Evolutionary conservation across 2,888 invertebrate species (phyloP), one percentile per base, ranked within the genome.

Genomic region (Brenthis hecate): DNA sequence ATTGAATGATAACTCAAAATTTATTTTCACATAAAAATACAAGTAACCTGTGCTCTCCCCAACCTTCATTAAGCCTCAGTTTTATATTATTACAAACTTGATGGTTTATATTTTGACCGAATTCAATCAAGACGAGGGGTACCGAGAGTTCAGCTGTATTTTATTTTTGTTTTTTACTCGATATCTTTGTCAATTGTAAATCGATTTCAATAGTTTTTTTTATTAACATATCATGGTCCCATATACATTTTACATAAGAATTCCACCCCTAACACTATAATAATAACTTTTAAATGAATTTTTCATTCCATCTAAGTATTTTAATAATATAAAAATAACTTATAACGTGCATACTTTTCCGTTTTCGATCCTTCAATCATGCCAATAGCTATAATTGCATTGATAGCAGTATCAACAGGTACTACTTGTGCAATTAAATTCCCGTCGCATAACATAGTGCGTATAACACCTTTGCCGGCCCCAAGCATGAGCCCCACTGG

Each of bases 381-480:
- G 0, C 95, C 95, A 58, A 96, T 94, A 0, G 95, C 92, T 66
- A 98, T 95, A 72, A 97, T 87, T 50, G 95, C 95, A 81, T 96
- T 97, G 76, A 97, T 97, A 11, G 97, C 96, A 56, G 94, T 88
- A 82, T 97, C 97, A 3, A 96, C 97, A 0, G 97, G 97, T 57
- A 96, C 94, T 1, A 96, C 94, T 84, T 97, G 96, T 0, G 96
- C 96, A 32, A 92, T 90, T 73, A 94, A 93, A 57, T 94, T 90
- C 8, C 93, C 94, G 73, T 96, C 95, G 74, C 96, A 96, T 73
- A 96, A 94, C 96, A 98, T 96, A 6, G 96, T 96, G 48, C 98
- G 94, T 72, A 98, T 95, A 13, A 98, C 96, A 3, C 98, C 98
- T 84, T 98, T 98, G 1, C 96, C 96, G 4, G 95, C 96, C 1